Base-by-base conservation (phyloP, 2,888 invertebrate genomes). In the Allophyes oxyacanthae region DNA sequence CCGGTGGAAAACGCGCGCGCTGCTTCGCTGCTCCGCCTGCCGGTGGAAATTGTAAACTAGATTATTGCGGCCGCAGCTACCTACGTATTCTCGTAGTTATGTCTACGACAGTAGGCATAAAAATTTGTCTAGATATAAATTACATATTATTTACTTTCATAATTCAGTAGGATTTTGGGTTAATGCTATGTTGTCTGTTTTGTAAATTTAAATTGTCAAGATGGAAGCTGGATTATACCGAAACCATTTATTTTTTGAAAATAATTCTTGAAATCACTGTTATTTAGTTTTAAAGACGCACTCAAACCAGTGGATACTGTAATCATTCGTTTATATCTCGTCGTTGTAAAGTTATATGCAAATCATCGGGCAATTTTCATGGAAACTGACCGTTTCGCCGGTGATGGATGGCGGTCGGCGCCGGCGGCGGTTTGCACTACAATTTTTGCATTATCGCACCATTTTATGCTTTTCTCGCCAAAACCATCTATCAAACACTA, bases 1-100 rank as follows among this genome's bases (percentile, higher is more conserved):
- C 90, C 91, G 88, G 82, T 81, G 87, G 85, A 84, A 88, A 90
- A 78, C 67, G 78, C 78, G 69, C 69, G 76, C 71, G 57, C 53
- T 70, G 69, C 73, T 6, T 38, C 44, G 9, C 58, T 46, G 30
- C 61, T 8, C 20, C 52, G 43, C 15, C 41, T 20, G 13, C 50
- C 37, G 34, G 26, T 30, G 67, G 51, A 70, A 74, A 74, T 40
- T 54, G 30, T 44, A 33, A 42, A 32, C 41, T n/a, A 13, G 32
- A 43, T 38, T 33, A 34, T 36, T 43, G 7, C 26, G 42, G 11
- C 36, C 33, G 42, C 32, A 11, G 8, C 34, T 10, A n/a, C 20
- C 26, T n/a, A n/a, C n/a, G n/a, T n/a, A n/a, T n/a, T n/a, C n/a
- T n/a, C n/a, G 9, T 10, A 40, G 13, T 45, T 26, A 10, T 32